Percentiles rank a stretch among this genome's conserved stretches.
Evolutionary conservation across 2,113 vertebrate species (phyloP).

Genomic region (Cairina moschata): DNA sequence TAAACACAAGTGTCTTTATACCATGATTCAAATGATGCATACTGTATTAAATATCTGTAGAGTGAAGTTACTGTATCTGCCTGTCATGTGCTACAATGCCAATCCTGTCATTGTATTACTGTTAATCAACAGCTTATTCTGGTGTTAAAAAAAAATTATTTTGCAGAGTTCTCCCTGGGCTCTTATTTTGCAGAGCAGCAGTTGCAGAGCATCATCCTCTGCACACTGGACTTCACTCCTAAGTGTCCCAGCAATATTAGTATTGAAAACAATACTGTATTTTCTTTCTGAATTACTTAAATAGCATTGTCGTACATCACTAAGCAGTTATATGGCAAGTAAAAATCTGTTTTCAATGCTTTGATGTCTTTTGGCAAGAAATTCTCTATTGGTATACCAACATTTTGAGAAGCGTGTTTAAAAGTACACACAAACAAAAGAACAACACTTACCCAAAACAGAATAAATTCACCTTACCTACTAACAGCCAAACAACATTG

Average conservation of each 20-base stretch:
- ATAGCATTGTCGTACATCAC: neutral
- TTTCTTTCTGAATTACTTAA: neutral
- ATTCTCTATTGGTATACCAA: neutral
- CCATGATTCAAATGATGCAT: neutral
- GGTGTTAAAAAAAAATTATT: neutral
- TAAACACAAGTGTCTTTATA: neutral
- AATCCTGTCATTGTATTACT: neutral
- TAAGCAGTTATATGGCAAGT: neutral
- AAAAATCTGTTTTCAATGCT: neutral
- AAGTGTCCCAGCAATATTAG: neutral
- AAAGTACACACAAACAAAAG: neutral
- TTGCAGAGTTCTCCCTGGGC: neutral
- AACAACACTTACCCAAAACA: neutral
- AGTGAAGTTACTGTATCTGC: neutral
- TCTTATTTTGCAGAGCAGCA: neutral
- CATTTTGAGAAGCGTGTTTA: neutral
- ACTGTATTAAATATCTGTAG: neutral
- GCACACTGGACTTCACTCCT: neutral
- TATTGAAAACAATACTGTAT: neutral
- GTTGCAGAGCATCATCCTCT: neutral
- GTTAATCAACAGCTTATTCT: neutral
- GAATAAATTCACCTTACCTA: constrained; percentile 82
- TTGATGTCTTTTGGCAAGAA: neutral
- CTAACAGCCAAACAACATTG: constrained; percentile 96
- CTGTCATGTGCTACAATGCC: neutral